Conservation (phyloP, 1,140 invertebrate species). For the Bacillus rossius region DNA sequence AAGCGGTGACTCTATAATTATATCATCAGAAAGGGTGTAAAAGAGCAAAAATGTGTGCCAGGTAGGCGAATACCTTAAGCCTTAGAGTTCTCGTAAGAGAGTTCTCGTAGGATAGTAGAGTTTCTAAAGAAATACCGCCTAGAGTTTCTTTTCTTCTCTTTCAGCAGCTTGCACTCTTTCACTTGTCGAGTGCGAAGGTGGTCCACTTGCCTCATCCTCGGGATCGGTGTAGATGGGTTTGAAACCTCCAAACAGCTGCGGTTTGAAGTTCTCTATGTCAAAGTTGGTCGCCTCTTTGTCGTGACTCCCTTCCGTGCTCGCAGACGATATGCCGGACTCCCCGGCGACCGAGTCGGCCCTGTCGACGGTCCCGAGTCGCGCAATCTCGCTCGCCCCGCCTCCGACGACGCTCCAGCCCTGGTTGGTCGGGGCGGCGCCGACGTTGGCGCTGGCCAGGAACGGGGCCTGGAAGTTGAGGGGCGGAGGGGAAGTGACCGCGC, state of each 20-base stretch:
- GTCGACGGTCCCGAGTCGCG: conserved; percentile 13
- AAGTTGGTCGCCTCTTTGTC: conserved; percentile 38
- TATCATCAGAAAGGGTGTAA: too few species aligned
- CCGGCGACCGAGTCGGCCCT: conserved; percentile 2
- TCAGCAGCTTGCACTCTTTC: conserved; percentile 2
- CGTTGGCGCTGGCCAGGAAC: conserved; percentile 48
- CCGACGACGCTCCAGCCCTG: conserved; percentile 60
- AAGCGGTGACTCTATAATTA: too few species aligned
- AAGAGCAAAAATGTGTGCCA: too few species aligned
- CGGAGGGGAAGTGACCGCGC: background rate
- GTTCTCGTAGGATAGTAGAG: too few species aligned
- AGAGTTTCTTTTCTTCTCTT: conserved; percentile 1
- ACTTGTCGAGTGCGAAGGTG: background rate
- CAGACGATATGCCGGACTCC: background rate
- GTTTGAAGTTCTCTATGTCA: conserved; percentile 61
- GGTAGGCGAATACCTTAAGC: too few species aligned
- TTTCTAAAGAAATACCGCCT: too few species aligned
- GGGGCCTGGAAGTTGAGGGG: conserved; percentile 55
- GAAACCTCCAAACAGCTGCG: conserved; percentile 61
- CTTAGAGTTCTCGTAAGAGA: too few species aligned
- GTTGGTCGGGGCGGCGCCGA: conserved; percentile 36
- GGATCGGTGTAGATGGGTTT: conserved; percentile 51
- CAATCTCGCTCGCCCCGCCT: conserved; percentile 20
- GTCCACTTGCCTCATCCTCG: background rate
- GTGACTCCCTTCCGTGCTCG: background rate